A percentile compares a stretch with the other conserved stretches of the same genome.
These are phyloP conservation scores for Garra rufa DNA, from an alignment of 2,113 vertebrate species.

Conservation along the genomic window DNA sequence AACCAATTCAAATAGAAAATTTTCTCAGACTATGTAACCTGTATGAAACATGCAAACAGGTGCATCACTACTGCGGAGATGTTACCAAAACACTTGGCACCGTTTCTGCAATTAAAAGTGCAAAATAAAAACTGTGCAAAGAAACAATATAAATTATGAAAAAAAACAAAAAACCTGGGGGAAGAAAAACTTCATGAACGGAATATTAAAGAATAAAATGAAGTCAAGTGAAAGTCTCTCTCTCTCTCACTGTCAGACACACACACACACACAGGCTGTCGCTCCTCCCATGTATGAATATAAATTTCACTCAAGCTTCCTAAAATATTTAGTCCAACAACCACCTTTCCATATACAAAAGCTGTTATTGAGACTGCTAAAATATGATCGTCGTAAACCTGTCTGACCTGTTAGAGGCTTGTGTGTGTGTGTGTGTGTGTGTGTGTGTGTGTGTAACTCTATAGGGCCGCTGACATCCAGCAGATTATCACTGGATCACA, in stretches of 20 bases:
- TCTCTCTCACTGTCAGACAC: not conserved
- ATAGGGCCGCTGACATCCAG: not conserved
- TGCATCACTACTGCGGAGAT: too few species aligned
- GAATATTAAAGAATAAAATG: too few species aligned
- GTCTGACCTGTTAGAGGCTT: not conserved
- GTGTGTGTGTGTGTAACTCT: not conserved
- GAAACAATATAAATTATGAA: not conserved
- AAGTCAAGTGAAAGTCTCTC: not conserved
- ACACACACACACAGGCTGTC: not conserved
- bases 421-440: not conserved
- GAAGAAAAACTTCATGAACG: too few species aligned
- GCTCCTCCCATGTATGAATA: not conserved
- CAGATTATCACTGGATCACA: not conserved
- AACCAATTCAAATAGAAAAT: too few species aligned
- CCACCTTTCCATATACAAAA: constrained; percentile 32
- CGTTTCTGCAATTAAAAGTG: not conserved
- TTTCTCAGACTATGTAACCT: too few species aligned
- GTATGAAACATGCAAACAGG: too few species aligned
- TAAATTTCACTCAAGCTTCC: constrained; percentile 13
- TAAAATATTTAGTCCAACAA: constrained; percentile 33
- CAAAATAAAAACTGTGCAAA: not conserved
- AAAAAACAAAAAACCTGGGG: not conserved
- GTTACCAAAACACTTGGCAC: not conserved
- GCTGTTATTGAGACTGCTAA: constrained; percentile 16
- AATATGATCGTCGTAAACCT: constrained; percentile 1